Base-by-base conservation (phyloP, 92 coral and sea anemone genomes). In the Blastomussa wellsi region DNA sequence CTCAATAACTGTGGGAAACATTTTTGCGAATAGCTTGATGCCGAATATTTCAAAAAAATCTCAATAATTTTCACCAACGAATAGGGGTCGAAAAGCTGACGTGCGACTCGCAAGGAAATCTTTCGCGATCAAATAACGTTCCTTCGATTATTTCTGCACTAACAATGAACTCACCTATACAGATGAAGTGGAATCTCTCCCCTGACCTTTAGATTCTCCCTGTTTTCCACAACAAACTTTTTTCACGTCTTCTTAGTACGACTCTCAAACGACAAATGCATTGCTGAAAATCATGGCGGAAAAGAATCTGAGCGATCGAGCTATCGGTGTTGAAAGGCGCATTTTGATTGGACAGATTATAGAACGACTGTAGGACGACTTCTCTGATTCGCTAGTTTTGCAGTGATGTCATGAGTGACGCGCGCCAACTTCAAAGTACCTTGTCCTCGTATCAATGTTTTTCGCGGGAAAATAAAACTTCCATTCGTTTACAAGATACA, bases 361-460 rank as follows among this genome's bases (percentile, higher is more conserved):
- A 52, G 52, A 26, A 82, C 78, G 20, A 37, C 48, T 47, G 72
- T 82, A 52, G 52, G 17, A 82, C 78, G 20, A 37, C 48, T 37
- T 47, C 49, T 70, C 7, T 52, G 86, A 82, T 82, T 82, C 70
- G 86, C 32, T n/a, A 5, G n/a, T 36, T 31, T 35, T 52, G 15
- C 15, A 22, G 62, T 82, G 86, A 82, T 82, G 86, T 71, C 74
- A 82, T 71, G 36, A 24, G 15, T 82, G 86, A 82, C 78, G 86
- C 86, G 78, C 86, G 78, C 78, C 86, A 82, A 62, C 60, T 82
- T 82, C 48, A 53, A 82, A 82, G 67, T 32, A n/a, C n/a, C n/a
- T n/a, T n/a, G n/a, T n/a, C n/a, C n/a, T 82, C 44, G 26, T 39
- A 62, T 17, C 78, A 35, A 33, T 36, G 3, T 32, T 33, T 69